Percentiles rank a stretch among this genome's conserved stretches.
These are phyloP conservation scores for Cotesia vestalis DNA, from an alignment of 1,140 invertebrate species.

Conservation along the genomic window DNA sequence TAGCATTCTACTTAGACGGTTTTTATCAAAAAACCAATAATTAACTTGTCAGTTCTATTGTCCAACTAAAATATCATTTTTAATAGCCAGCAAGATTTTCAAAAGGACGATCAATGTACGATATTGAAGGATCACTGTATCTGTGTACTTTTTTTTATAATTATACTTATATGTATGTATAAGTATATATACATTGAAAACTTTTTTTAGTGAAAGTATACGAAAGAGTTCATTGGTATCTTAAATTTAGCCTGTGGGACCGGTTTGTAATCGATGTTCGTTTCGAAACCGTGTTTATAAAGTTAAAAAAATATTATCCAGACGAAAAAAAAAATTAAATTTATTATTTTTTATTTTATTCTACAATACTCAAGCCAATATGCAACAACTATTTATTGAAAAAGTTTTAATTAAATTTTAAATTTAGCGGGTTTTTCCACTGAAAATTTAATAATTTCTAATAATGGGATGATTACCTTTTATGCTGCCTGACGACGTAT, in stretches of 20 bases:
- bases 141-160: constrained; percentile 38
- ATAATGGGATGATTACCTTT: constrained; percentile 72
- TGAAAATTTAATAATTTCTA: not conserved
- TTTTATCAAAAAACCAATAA: constrained; percentile 34
- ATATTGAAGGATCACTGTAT: not conserved
- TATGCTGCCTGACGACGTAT: constrained; percentile 83
- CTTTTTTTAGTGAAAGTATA: constrained; percentile 26
- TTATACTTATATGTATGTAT: constrained; percentile 52
- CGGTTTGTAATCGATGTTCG: constrained; percentile 46
- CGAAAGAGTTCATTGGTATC: constrained; percentile 54
- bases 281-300: not conserved
- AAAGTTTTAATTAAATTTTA: no score
- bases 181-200: constrained; percentile 38
- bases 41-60: constrained; percentile 34
- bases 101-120: not conserved
- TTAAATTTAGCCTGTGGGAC: constrained; percentile 51
- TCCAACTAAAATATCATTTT: constrained; percentile 6
- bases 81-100: constrained; percentile 3
- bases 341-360: no score
- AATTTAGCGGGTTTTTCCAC: not conserved
- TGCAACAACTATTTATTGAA: no score
- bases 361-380: no score
- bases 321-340: not conserved
- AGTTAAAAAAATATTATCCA: constrained; percentile 1
- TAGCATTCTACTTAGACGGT: constrained; percentile 11